phyloP scores from a whole-genome alignment of 1,140 invertebrate species.

The Aphelinus certus region DNA sequence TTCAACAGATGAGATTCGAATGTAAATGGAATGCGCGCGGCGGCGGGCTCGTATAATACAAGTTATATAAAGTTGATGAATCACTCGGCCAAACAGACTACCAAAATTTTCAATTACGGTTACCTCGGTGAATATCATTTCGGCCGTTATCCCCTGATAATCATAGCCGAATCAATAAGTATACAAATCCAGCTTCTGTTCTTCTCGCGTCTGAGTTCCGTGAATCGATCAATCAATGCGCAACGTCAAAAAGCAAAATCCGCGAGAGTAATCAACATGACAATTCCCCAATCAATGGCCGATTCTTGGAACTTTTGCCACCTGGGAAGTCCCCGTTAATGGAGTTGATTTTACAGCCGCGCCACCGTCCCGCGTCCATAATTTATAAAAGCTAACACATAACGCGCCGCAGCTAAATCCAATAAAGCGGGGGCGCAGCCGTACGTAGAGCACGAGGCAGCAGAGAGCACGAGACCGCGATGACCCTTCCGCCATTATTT shows the following conservation, averaged over 20 bases:
- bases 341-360: neutral
- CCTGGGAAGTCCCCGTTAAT: neutral
- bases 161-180: too few relatives aligned
- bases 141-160: too few relatives aligned
- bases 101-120: too few relatives aligned
- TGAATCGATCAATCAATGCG: neutral
- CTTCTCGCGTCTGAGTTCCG: neutral
- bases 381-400: slow-evolving; percentile 38
- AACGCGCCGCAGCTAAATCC: slow-evolving; percentile 35
- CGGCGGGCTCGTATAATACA: too few relatives aligned
- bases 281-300: neutral
- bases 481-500: slow-evolving; percentile 32
- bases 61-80: too few relatives aligned
- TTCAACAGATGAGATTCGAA: slow-evolving; percentile 33
- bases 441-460: too few relatives aligned
- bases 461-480: too few relatives aligned
- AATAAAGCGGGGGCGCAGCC: slow-evolving; percentile 20
- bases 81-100: too few relatives aligned
- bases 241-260: neutral
- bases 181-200: neutral
- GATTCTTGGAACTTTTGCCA: neutral
- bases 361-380: neutral
- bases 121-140: too few relatives aligned
- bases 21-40: slow-evolving; percentile 11
- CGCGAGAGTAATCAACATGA: neutral